Evolutionary conservation across 2,888 invertebrate genomes (phyloP).

Genomic region (Serrognathus titanus): DNA sequence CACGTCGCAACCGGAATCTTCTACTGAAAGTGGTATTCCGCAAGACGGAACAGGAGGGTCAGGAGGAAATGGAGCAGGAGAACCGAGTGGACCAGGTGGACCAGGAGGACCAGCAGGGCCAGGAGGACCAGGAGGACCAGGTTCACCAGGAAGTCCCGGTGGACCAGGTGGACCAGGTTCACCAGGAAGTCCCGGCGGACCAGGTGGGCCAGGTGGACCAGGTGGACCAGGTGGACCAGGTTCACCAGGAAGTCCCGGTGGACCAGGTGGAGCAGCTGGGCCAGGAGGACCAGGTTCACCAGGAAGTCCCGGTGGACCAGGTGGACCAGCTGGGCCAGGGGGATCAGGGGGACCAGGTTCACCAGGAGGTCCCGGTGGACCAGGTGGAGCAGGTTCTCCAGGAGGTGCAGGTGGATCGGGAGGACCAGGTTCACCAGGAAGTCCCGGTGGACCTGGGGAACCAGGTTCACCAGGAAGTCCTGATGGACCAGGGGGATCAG

Average conservation of each 20-base stretch:
- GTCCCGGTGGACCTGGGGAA: conserved; percentile 11
- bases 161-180: conserved; percentile 16
- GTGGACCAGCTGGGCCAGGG: conserved; percentile 64
- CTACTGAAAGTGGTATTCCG: conserved; percentile 19
- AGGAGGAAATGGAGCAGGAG: background rate
- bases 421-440: conserved; percentile 14
- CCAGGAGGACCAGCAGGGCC: conserved; percentile 4
- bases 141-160: conserved; percentile 19
- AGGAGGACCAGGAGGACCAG: conserved; percentile 6
- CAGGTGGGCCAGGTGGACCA: conserved; percentile 13
- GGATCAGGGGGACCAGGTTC: conserved; percentile 69
- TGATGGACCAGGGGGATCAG: conserved; percentile 13
- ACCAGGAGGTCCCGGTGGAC: conserved; percentile 67
- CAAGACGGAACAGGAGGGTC: conserved; percentile 1
- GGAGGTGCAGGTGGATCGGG: conserved; percentile 6
- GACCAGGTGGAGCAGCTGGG: conserved; percentile 58
- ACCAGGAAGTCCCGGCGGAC: conserved; percentile 5
- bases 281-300: conserved; percentile 66
- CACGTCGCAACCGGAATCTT: conserved; percentile 12
- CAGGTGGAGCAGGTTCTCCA: conserved; percentile 53
- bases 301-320: conserved; percentile 72
- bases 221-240: conserved; percentile 19
- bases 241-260: conserved; percentile 64
- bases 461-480: too few species aligned
- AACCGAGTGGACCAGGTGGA: conserved; percentile 7